Percentiles rank a stretch among this genome's conserved stretches.
These are phyloP conservation scores for Tetranychus piercei DNA, from an alignment of 2,888 invertebrate species.

Conservation along the genomic window DNA sequence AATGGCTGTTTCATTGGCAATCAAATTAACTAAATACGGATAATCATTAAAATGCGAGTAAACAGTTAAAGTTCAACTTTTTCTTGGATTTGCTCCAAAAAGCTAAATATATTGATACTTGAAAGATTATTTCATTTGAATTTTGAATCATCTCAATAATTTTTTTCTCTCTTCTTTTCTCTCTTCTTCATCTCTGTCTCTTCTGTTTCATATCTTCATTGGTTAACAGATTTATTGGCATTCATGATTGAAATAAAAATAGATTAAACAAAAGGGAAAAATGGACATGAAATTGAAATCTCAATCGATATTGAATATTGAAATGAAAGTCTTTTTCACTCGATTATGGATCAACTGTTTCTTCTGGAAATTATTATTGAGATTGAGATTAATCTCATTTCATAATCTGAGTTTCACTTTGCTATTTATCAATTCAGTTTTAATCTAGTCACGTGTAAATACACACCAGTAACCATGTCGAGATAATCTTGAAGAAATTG, in stretches of 20 bases:
- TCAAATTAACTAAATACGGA: not conserved
- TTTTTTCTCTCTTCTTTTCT: not conserved
- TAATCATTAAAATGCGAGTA: not conserved
- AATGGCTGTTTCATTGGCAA: too few relatives aligned
- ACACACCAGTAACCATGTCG: not conserved
- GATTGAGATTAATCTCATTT: too few relatives aligned
- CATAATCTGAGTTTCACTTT: not conserved
- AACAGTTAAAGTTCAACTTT: not conserved
- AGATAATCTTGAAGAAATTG: not conserved
- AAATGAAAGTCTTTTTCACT: too few relatives aligned
- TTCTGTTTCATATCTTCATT: not conserved
- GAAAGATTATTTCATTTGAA: not conserved
- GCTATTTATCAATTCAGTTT: not conserved
- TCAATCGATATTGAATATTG: too few relatives aligned
- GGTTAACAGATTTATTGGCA: not conserved
- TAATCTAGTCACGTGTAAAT: slow-evolving; percentile 1
- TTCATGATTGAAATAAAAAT: not conserved
- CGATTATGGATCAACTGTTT: too few relatives aligned
- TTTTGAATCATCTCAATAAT: not conserved
- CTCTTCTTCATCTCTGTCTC: not conserved
- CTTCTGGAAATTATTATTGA: too few relatives aligned
- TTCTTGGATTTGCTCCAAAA: not conserved
- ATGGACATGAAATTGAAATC: too few relatives aligned
- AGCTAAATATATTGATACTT: not conserved
- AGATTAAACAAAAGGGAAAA: too few relatives aligned